Evolutionary conservation across 2,113 vertebrate species (phyloP), one percentile per base, ranked within the genome.

Genomic region (Ceratotherium simum): DNA sequence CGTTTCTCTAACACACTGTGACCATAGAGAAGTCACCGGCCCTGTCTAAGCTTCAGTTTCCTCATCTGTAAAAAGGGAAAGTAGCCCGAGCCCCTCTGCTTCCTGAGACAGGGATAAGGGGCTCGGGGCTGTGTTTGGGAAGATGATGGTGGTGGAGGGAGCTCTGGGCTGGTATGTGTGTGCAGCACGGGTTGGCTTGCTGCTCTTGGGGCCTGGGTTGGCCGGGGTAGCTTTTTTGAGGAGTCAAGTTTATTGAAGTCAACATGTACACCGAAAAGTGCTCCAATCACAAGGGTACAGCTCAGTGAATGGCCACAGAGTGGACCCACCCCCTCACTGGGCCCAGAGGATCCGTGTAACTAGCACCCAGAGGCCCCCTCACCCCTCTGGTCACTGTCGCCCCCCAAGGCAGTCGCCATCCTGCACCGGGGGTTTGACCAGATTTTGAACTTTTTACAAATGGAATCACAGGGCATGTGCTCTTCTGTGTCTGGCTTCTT

Each of bases 191-290:
- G 11, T 31, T 3, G 3, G 36, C 23, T 27, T 48, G 72, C 42
- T 51, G 72, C 12, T 72, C 83, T 73, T 23, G 25, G 31, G 13
- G 18, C 10, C 1, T 31, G 14, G 33, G 2, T 60, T 33, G 80
- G 39, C 73, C 46, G 23, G 42, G 29, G 54, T 18, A 58, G 36
- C 33, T 27, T 11, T 60, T 62, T 4, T 4, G 42, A 60, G 73
- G 17, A 62, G 39, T 80, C 14, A 12, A 1, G 31, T n/a, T 60
- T 48, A 25, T 20, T 76, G 36, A 65, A 75, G 14, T n/a, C 36
- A 33, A 16, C n/a, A 17, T 3, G 2, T 2, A 3, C 1, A 20
- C 42, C 13, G 0, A 8, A 67, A 72, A 10, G 12, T 36, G 14
- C 21, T 6, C 25, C 16, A 6, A 12, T 82, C 48, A 5, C 14